A percentile compares a stretch with the other conserved stretches of the same genome.
Evolutionary conservation across 2,113 vertebrate species (phyloP).

Genomic region (Semicossyphus pulcher): DNA sequence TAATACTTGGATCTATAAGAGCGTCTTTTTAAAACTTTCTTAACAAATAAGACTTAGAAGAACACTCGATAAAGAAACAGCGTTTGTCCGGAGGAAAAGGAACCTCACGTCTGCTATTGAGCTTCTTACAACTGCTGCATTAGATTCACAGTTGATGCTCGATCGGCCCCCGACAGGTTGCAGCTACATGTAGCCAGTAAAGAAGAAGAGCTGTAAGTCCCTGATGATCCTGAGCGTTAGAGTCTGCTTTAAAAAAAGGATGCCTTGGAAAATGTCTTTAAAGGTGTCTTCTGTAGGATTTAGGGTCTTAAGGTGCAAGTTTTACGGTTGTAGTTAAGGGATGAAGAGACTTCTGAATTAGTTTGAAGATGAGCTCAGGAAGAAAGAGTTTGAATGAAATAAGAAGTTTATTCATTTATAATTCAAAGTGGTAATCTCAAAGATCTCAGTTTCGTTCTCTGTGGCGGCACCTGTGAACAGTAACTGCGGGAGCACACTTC

Average conservation of each 20-base stretch:
- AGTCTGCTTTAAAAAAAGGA: not conserved
- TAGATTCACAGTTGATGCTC: not conserved
- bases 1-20: no score
- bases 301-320: not conserved
- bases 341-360: not conserved
- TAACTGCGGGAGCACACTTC: no score
- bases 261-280: not conserved
- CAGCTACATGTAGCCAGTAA: slow-evolving; percentile 4
- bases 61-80: no score
- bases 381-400: not conserved
- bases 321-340: not conserved
- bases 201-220: not conserved
- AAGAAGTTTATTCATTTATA: not conserved
- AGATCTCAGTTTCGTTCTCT: no score
- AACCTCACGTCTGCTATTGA: not conserved
- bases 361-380: not conserved
- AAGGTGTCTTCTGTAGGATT: no score
- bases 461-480: no score
- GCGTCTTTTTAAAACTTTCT: no score
- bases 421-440: no score
- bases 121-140: not conserved
- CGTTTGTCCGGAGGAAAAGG: no score
- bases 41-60: no score
- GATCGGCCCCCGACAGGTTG: not conserved
- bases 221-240: not conserved